Base-by-base conservation (phyloP, 2,888 invertebrate species). In the Amphipyra berbera region DNA sequence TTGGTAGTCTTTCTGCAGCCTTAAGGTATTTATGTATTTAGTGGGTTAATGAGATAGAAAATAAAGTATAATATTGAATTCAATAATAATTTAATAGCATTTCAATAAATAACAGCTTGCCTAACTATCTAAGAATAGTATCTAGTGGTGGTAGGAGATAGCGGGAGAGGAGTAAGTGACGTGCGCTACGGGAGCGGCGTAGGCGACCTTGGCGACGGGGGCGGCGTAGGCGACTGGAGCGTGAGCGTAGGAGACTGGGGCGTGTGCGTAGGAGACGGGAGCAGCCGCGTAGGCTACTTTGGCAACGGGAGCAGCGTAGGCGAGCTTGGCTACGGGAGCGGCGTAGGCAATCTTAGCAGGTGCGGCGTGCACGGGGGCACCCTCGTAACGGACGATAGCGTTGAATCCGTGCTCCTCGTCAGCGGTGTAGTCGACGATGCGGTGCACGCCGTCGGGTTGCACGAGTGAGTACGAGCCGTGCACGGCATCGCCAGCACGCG, bases 401-500 rank as follows among this genome's bases (percentile, higher is more conserved):
- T 91, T 93, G 87, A 94, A 95, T 37, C 94, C 95, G 77, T 90
- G 81, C 61, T 84, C 87, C 61, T 87, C 87, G 82, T 93, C 93
- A 37, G 93, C 82, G 78, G 90, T 89, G 88, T 94, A 94, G 60
- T 93, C 92, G 4, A 94, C 94, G 61, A 93, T 88, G 68, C 94
- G 90, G 76, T 83, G 88, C 44, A 90, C 88, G 6, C 95, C 94
- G 68, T 95, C 94, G 61, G 93, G 93, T 68, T 95, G 94, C 45
- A 94, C 84, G 15, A 94, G 88, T 1, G 94, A 92, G 88, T 94
- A 94, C 49, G 89, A 91, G 61, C 94, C 94, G 42, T 91, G 92
- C 45, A 94, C 92, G 63, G 82, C 83, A 80, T 94, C 91, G 5
- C 94, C 94, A 69, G 84, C 79, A 73, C 94, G 93, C 54, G 85